A percentile compares a stretch with the other conserved stretches of the same genome.
These are phyloP conservation scores for Tetramorium alpestre DNA, from an alignment of 1,140 invertebrate genomes.

Conservation along the genomic window DNA sequence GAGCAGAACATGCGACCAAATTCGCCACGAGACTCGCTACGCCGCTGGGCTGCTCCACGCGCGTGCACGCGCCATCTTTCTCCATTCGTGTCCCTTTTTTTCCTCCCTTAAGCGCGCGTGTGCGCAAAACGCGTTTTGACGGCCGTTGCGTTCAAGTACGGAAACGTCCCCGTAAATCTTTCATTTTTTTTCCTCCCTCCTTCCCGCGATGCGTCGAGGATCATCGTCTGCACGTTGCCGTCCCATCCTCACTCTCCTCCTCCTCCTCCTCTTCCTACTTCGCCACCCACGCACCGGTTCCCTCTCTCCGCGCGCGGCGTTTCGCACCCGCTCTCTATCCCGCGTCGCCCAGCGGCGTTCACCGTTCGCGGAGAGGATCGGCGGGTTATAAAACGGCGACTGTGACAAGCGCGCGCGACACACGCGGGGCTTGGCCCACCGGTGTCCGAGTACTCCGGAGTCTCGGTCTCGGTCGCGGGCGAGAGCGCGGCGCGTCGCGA, in stretches of 20 bases:
- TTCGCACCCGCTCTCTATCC: conserved; percentile 37
- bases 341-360: conserved; percentile 20
- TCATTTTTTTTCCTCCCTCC: neutral
- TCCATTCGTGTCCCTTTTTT: neutral
- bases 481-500: too few species aligned
- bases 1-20: neutral
- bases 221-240: too few species aligned
- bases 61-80: neutral
- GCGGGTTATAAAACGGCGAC: conserved; percentile 70
- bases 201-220: neutral
- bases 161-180: neutral
- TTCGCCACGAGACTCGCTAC: neutral
- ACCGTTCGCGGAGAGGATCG: conserved; percentile 46
- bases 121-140: too few species aligned
- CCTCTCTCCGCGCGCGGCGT: conserved; percentile 17
- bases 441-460: too few species aligned
- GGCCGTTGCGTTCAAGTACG: too few species aligned
- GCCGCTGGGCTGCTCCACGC: neutral
- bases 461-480: too few species aligned
- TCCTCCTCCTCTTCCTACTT: too few species aligned
- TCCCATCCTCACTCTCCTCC: too few species aligned
- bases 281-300: too few species aligned
- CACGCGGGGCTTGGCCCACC: neutral
- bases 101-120: neutral
- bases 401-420: conserved; percentile 56